phyloP scores from a whole-genome alignment of 2,888 invertebrate genomes.

The Caenorhabditis angaria region DNA sequence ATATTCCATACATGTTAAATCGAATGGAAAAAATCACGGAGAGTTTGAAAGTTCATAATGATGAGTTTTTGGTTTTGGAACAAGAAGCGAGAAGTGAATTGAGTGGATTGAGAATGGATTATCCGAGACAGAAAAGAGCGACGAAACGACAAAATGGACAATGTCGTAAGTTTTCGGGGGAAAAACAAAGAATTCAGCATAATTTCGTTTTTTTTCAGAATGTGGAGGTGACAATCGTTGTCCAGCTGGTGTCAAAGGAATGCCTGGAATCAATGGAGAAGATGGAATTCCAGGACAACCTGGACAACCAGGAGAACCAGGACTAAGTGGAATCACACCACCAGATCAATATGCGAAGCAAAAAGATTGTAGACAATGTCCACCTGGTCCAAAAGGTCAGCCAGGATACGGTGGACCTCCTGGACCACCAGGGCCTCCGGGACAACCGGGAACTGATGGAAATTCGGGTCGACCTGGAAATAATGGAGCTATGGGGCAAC shows the following conservation, averaged over 20 bases:
- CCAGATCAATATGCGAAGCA: constrained; percentile 17
- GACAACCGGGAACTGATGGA: constrained; percentile 42
- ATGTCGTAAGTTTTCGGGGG: constrained; percentile 46
- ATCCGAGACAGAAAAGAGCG: constrained; percentile 28
- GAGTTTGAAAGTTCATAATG: constrained; percentile 40
- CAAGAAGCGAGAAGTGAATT: constrained; percentile 31
- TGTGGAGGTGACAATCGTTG: constrained; percentile 35
- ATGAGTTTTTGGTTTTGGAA: constrained; percentile 46
- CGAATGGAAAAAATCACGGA: constrained; percentile 37
- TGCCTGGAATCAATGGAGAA: constrained; percentile 34
- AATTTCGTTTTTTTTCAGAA: constrained; percentile 25
- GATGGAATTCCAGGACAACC: constrained; percentile 44
- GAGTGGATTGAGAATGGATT: constrained; percentile 15
- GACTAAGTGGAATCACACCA: constrained; percentile 32
- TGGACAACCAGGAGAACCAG: constrained; percentile 44
- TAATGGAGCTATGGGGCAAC: constrained; percentile 41
- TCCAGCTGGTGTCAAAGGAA: constrained; percentile 44
- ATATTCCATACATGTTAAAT: constrained; percentile 37
- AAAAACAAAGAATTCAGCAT: not conserved
- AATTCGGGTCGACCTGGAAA: constrained; percentile 36
- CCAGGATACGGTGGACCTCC: constrained; percentile 45
- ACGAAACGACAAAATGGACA: constrained; percentile 37
- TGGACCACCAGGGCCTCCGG: constrained; percentile 34
- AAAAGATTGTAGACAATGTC: constrained; percentile 36
- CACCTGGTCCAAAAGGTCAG: constrained; percentile 39